These are phyloP conservation scores for Nanorana parkeri DNA, from an alignment of 2,113 vertebrate species.

Conservation along the genomic window DNA sequence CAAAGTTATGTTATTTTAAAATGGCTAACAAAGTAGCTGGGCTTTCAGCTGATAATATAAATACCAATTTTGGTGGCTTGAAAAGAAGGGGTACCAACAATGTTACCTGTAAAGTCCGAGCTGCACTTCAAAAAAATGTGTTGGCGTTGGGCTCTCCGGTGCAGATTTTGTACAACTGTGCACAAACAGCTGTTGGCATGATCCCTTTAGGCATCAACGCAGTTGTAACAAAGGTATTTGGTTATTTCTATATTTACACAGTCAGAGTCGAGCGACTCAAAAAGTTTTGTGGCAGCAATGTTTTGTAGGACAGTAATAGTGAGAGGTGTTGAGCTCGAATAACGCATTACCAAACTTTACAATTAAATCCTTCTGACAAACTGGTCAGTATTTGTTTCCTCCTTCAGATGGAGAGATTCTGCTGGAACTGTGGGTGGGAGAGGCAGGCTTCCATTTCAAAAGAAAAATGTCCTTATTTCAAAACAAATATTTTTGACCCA, in stretches of 20 bases:
- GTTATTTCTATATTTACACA: not conserved
- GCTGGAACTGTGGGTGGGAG: no score
- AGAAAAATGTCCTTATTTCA: not conserved
- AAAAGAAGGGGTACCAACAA: not conserved
- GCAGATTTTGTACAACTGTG: not conserved
- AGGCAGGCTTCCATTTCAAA: not conserved
- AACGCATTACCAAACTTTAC: not conserved
- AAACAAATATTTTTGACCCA: not conserved
- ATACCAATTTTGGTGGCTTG: not conserved
- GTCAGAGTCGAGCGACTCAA: not conserved
- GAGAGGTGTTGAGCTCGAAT: not conserved
- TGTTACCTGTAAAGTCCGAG: not conserved
- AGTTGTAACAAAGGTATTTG: slow-evolving; percentile 1
- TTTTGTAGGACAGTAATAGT: not conserved
- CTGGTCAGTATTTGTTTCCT: not conserved
- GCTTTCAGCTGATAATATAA: not conserved
- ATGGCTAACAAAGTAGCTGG: not conserved
- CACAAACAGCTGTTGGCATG: not conserved
- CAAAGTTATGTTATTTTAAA: not conserved
- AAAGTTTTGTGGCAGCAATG: not conserved
- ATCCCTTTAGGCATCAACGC: not conserved
- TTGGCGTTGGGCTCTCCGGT: not conserved
- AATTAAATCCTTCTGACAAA: not conserved
- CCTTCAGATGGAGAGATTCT: no score
- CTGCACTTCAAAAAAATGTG: not conserved